Conservation (phyloP, 2,113 vertebrate species). For the Camelus dromedarius region DNA sequence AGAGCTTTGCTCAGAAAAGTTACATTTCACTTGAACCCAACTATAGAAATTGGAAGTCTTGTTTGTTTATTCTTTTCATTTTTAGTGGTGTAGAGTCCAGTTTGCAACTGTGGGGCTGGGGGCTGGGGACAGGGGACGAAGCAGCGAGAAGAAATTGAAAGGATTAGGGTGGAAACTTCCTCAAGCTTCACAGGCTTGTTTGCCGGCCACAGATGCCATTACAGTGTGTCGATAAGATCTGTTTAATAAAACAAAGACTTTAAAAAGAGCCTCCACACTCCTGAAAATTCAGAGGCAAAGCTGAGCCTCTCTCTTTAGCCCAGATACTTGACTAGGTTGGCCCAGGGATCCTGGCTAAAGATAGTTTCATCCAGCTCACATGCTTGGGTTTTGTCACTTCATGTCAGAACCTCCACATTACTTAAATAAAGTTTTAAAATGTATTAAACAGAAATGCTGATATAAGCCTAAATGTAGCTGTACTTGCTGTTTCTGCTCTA, state of each 20-base stretch:
- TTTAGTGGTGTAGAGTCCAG: not conserved
- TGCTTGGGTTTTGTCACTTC: conserved; percentile 67
- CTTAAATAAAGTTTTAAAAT: conserved; percentile 72
- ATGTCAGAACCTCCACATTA: conserved; percentile 72
- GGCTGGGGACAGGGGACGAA: not conserved
- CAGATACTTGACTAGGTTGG: not conserved
- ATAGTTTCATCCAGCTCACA: conserved; percentile 57
- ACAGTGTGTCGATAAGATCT: conserved; percentile 37
- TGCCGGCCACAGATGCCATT: conserved; percentile 51
- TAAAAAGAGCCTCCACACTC: conserved; percentile 53
- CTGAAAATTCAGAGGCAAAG: conserved; percentile 43
- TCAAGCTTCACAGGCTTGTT: conserved; percentile 25
- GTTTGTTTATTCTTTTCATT: conserved; percentile 34
- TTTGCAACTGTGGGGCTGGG: not conserved
- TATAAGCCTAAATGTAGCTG: conserved; percentile 70
- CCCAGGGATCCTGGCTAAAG: conserved; percentile 50
- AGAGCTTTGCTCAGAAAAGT: conserved; percentile 54
- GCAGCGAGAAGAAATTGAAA: conserved; percentile 42
- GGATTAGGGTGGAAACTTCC: conserved; percentile 45
- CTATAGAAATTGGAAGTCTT: conserved; percentile 5
- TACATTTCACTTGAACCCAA: conserved; percentile 36
- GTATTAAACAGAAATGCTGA: conserved; percentile 70
- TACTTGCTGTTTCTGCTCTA: conserved; percentile 66
- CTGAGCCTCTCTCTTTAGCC: conserved; percentile 34
- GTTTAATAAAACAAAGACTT: conserved; percentile 60